Percentiles rank a stretch among this genome's conserved stretches.
These are phyloP conservation scores for Baccha elongata DNA, from an alignment of 2,888 invertebrate species.

Conservation along the genomic window DNA sequence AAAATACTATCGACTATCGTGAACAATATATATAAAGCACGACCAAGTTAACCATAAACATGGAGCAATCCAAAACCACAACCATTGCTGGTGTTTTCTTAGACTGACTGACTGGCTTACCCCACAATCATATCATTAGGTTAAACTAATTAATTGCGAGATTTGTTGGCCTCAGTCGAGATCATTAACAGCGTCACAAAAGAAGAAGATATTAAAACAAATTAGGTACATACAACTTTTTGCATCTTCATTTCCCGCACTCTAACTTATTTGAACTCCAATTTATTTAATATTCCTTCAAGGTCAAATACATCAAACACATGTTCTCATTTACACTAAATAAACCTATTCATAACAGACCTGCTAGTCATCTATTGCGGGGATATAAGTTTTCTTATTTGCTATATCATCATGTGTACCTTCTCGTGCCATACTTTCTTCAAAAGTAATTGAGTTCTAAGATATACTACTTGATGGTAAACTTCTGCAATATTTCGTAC, in stretches of 20 bases:
- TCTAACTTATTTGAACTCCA: background rate
- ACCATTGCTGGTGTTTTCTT: too few relatives aligned
- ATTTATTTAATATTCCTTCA: background rate
- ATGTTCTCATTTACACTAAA: constrained; percentile 1
- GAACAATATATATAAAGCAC: too few relatives aligned
- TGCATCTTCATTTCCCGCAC: background rate
- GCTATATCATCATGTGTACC: background rate
- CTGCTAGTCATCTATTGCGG: background rate
- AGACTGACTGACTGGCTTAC: too few relatives aligned
- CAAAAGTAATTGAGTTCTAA: constrained; percentile 6
- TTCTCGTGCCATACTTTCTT: constrained; percentile 1
- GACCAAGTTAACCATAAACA: too few relatives aligned
- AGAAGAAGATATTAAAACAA: too few relatives aligned
- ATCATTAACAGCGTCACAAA: too few relatives aligned
- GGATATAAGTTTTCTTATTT: background rate
- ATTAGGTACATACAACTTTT: too few relatives aligned
- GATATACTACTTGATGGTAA: constrained; percentile 6
- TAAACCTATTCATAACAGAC: background rate
- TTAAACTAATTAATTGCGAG: too few relatives aligned
- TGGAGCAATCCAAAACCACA: too few relatives aligned
- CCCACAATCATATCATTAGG: too few relatives aligned
- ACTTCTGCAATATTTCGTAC: constrained; percentile 23
- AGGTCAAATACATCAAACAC: constrained; percentile 6
- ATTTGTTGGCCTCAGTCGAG: too few relatives aligned
- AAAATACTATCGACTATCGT: too few relatives aligned